These are phyloP conservation scores for Abrostola triplasia DNA, from an alignment of 2,888 invertebrate genomes.

Conservation along the genomic window DNA sequence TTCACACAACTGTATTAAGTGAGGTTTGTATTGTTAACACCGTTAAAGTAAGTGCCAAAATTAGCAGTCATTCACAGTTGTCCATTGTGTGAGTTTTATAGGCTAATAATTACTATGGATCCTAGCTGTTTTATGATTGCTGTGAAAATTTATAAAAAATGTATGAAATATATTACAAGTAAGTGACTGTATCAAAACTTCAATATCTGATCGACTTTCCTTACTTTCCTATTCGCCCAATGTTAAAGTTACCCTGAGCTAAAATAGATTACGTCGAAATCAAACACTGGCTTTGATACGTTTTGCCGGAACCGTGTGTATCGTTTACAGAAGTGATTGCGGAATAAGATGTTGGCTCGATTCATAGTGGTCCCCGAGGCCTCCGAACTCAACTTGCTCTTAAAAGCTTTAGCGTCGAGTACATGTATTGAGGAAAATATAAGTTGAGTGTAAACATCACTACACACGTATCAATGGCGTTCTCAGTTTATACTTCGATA, in stretches of 20 bases:
- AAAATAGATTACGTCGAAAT: constrained; percentile 61
- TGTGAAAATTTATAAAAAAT: too few species aligned
- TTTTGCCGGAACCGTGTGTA: constrained; percentile 52
- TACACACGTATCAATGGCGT: constrained; percentile 27
- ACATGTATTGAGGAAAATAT: constrained; percentile 34
- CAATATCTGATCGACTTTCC: constrained; percentile 28
- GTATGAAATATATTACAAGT: background rate
- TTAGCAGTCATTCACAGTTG: constrained; percentile 16
- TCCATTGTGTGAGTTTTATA: too few species aligned
- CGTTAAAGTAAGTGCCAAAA: constrained; percentile 18
- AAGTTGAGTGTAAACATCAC: constrained; percentile 40
- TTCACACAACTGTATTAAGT: constrained; percentile 19
- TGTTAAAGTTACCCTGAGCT: constrained; percentile 42
- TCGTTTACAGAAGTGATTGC: constrained; percentile 64
- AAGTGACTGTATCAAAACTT: constrained; percentile 2
- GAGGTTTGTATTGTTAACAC: constrained; percentile 17
- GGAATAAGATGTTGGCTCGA: constrained; percentile 55
- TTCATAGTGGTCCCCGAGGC: constrained; percentile 59
- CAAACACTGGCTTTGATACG: constrained; percentile 55
- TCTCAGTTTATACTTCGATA: constrained; percentile 16
- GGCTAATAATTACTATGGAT: too few species aligned
- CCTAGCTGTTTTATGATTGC: too few species aligned
- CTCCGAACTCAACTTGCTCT: constrained; percentile 51
- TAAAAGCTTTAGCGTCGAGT: constrained; percentile 47
- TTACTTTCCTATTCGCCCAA: constrained; percentile 49